Evolutionary conservation across 2,113 vertebrate genomes (phyloP).

Genomic region (Solenodon paradoxus): DNA sequence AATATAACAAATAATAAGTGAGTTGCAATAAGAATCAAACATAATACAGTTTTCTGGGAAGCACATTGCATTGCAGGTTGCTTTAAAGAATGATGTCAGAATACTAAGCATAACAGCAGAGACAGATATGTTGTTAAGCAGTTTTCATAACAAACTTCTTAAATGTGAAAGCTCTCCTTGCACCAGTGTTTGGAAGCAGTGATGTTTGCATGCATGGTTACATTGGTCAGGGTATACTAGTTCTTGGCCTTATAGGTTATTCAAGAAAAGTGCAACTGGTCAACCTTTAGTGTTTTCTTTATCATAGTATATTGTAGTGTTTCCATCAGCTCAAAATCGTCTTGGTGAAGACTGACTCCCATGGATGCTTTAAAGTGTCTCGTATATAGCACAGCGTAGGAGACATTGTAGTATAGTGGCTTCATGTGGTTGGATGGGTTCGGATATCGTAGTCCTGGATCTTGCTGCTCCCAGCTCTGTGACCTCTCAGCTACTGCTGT

Average conservation of each 20-base stretch:
- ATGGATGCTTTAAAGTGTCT: not conserved
- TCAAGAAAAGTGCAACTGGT: not conserved
- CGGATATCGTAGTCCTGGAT: not conserved
- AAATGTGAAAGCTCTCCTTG: not conserved
- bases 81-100: conserved; percentile 72
- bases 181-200: not conserved
- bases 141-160: conserved; percentile 43
- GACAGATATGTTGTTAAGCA: conserved; percentile 38
- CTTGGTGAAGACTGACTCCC: not conserved
- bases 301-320: not conserved
- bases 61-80: conserved; percentile 67
- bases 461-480: not conserved
- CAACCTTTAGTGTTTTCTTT: not conserved
- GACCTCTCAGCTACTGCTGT: not conserved
- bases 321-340: not conserved
- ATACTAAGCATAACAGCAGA: conserved; percentile 57
- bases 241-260: not conserved
- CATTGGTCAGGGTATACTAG: not conserved
- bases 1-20: conserved; percentile 72
- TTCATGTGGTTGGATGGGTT: not conserved
- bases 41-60: conserved; percentile 71
- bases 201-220: not conserved
- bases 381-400: not conserved
- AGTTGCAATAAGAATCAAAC: conserved; percentile 50
- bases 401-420: not conserved